phyloP scores from a whole-genome alignment of 2,888 invertebrate genomes.

The Aspidiotus rigidus region DNA sequence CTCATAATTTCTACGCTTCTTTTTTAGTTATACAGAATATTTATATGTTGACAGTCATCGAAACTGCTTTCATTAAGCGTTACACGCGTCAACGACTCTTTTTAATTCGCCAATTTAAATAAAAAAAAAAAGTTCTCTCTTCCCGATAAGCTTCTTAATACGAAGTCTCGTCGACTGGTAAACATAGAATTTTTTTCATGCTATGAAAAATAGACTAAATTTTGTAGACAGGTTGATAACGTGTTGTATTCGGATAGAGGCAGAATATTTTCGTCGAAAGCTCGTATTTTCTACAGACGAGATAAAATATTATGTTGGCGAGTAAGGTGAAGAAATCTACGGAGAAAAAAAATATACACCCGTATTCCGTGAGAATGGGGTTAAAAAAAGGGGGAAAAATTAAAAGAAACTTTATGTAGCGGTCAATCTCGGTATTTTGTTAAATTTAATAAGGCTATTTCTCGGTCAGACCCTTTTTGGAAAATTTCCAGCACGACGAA shows the following conservation, averaged over 20 bases:
- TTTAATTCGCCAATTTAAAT: neutral
- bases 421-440: constrained; percentile 10
- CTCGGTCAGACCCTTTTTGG: constrained; percentile 24
- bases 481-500: constrained; percentile 20
- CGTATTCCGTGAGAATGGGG: too few relatives aligned
- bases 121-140: neutral
- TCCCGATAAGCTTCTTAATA: neutral
- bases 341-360: neutral
- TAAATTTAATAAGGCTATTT: constrained; percentile 31
- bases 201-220: too few relatives aligned
- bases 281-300: too few relatives aligned
- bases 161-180: neutral
- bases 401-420: constrained; percentile 14
- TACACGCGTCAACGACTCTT: constrained; percentile 2
- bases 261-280: too few relatives aligned
- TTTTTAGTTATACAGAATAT: constrained; percentile 27
- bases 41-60: constrained; percentile 33
- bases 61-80: constrained; percentile 4
- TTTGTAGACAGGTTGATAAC: too few relatives aligned
- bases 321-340: neutral
- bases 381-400: neutral
- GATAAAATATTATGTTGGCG: too few relatives aligned
- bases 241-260: too few relatives aligned
- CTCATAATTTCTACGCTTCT: constrained; percentile 27
- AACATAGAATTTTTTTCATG: too few relatives aligned